Percentiles rank a stretch among this genome's conserved stretches.
Conservation (phyloP, 2,888 invertebrate species). For the Dynastes hyllus region DNA sequence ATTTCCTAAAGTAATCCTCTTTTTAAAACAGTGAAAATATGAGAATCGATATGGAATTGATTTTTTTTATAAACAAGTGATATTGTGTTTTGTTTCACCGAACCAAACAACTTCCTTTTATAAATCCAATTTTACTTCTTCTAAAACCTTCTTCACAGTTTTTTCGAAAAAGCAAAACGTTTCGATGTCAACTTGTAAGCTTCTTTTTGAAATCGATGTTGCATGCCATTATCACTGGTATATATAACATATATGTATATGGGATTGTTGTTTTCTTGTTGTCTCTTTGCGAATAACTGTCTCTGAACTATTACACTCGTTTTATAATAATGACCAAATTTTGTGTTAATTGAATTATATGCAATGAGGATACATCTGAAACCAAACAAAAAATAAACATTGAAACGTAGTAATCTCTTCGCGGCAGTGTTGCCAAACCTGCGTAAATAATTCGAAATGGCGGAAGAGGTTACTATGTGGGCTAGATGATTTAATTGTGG, state of each 20-base stretch:
- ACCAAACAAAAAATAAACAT: slow-evolving; percentile 6
- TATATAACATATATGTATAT: slow-evolving; percentile 61
- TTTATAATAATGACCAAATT: slow-evolving; percentile 36
- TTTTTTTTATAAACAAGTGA: not conserved
- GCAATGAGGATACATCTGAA: slow-evolving; percentile 9
- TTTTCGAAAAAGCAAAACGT: slow-evolving; percentile 4
- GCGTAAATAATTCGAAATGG: not conserved
- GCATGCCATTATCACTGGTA: slow-evolving; percentile 66
- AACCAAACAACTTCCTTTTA: no score
- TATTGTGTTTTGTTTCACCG: not conserved
- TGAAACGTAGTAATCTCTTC: not conserved
- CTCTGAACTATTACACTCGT: slow-evolving; percentile 54
- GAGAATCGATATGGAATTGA: slow-evolving; percentile 41
- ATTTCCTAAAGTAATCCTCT: slow-evolving; percentile 2
- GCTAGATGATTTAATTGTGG: slow-evolving; percentile 21
- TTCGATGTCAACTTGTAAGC: slow-evolving; percentile 51
- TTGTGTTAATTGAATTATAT: not conserved
- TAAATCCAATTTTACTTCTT: no score
- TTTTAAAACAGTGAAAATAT: slow-evolving; percentile 43
- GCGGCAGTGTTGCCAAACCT: not conserved
- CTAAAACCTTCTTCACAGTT: not conserved
- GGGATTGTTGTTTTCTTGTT: slow-evolving; percentile 68
- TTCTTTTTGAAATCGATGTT: slow-evolving; percentile 65
- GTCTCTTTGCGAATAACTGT: slow-evolving; percentile 64
- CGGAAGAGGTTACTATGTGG: not conserved